Evolutionary conservation across 1,140 invertebrate genomes (phyloP), one percentile per base, ranked within the genome.

Genomic region (Brachionus rubens): DNA sequence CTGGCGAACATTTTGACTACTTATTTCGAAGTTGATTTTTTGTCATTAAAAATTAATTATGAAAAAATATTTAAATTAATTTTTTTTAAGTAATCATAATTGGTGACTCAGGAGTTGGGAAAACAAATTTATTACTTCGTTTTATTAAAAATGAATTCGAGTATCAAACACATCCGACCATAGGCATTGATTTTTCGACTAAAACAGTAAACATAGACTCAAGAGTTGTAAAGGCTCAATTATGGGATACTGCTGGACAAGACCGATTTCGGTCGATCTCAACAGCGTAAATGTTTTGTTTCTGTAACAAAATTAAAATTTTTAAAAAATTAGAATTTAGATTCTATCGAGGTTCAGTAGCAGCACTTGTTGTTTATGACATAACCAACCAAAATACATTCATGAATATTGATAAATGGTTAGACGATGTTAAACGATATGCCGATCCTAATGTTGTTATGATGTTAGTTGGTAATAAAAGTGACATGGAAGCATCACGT

Each of bases 111-210:
- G 96, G 96, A 77, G 97, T 99, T 80, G 97, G 97, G 78, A 99
- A 99, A 88, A 96, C 93, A 89, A 99, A 99, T 88, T 88, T 99
- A 72, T 87, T 99, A 76, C 98, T 96, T 72, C 89, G 97, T 87
- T 99, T 99, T 86, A 99, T 97, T 86, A 91, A 96, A 86, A 99
- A 99, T 90, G 96, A 99, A 90, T 99, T 99, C 86, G 99, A 98
- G 87, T 89, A 99, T 87, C 97, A 99, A 88, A 98, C 94, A 80
- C 99, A 99, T 87, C 98, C 95, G 78, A 99, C 97, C 78, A 99
- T 99, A 88, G 97, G 97, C 78, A 97, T 99, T 78, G 97, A 99
- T 87, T 99, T 99, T 88, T 96, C 97, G 72, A 99, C 87, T 96
- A 78, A 82, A 80, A 85, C 82, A 79, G 83, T 85, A 78, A 80